phyloP scores from a whole-genome alignment of 1,140 invertebrate species.

The Papilio machaon region DNA sequence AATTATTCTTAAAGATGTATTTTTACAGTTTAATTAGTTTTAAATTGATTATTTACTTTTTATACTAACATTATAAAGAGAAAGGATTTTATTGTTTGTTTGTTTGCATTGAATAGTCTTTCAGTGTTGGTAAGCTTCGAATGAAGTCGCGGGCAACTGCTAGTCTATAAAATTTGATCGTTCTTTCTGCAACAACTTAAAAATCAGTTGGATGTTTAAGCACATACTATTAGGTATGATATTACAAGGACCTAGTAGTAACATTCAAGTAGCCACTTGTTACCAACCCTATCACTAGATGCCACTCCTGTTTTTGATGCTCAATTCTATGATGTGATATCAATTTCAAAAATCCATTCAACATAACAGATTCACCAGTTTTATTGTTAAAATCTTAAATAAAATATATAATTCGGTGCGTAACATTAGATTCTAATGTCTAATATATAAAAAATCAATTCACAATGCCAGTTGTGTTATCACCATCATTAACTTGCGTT shows the following conservation, averaged over 20 bases:
- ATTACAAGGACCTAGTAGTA: background rate
- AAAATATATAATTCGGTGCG: background rate
- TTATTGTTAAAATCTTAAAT: background rate
- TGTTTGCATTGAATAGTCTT: too few species aligned
- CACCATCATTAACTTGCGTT: slow-evolving; percentile 21
- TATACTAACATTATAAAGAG: too few species aligned
- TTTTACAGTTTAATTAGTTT: too few species aligned
- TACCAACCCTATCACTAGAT: background rate
- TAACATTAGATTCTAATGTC: background rate
- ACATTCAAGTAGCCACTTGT: slow-evolving; percentile 1
- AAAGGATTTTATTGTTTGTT: too few species aligned
- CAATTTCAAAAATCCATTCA: too few species aligned
- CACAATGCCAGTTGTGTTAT: background rate
- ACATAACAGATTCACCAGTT: background rate
- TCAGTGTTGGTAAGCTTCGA: too few species aligned
- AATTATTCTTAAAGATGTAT: too few species aligned
- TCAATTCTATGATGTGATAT: background rate
- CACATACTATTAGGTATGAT: background rate
- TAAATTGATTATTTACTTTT: too few species aligned
- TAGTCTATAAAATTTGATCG: too few species aligned
- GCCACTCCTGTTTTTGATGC: background rate
- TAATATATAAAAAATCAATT: background rate
- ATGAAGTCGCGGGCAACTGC: too few species aligned
- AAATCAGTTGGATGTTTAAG: background rate
- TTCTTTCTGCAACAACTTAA: background rate